A percentile compares a stretch with the other conserved stretches of the same genome.
Evolutionary conservation across 2,888 invertebrate genomes (phyloP).

Genomic region (Watsonalla cultraria): DNA sequence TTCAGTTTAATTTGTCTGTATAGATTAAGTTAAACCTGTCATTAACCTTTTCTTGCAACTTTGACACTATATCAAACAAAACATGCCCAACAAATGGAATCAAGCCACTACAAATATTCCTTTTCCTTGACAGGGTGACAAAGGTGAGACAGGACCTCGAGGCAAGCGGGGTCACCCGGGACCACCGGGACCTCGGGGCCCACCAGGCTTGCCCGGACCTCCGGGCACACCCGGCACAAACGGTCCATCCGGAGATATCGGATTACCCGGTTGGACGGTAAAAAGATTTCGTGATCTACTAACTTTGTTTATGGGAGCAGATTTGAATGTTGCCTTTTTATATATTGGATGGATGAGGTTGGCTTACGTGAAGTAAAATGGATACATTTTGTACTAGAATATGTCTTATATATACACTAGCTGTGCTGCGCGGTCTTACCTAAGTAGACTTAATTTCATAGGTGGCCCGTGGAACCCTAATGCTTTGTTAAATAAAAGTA

Average conservation of each 20-base stretch:
- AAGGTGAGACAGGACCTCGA: constrained; percentile 63
- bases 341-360: no score
- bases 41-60: not conserved
- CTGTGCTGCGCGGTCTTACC: no score
- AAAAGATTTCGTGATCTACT: constrained; percentile 16
- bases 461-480: no score
- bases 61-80: not conserved
- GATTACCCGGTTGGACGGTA: constrained; percentile 88
- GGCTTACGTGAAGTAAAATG: no score
- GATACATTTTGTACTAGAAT: no score
- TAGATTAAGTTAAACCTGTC: no score
- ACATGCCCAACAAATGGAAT: not conserved
- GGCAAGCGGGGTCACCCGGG: constrained; percentile 87
- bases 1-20: no score
- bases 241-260: constrained; percentile 86
- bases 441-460: no score
- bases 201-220: constrained; percentile 84
- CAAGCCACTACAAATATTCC: constrained; percentile 1
- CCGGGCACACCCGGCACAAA: constrained; percentile 84
- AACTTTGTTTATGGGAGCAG: not conserved
- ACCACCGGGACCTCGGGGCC: constrained; percentile 87
- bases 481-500: no score
- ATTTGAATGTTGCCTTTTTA: no score
- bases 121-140: constrained; percentile 52
- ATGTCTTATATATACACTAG: no score